Percentiles rank a stretch among this genome's conserved stretches.
Evolutionary conservation across 2,113 vertebrate genomes (phyloP).

Genomic region (Symphodus melops): DNA sequence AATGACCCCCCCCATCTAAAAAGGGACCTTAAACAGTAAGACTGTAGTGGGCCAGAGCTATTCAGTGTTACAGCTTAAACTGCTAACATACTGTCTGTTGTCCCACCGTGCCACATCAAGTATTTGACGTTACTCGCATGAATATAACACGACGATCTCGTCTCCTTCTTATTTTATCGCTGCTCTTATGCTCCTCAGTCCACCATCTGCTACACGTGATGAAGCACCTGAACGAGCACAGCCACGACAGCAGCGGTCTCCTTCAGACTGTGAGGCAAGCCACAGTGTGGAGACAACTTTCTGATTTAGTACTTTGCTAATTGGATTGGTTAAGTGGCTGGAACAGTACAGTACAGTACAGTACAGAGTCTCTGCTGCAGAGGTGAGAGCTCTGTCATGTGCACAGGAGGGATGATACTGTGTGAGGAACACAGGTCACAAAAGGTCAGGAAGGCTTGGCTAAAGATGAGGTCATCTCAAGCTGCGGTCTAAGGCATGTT

Average conservation of each 20-base stretch:
- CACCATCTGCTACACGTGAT: slow-evolving; percentile 47
- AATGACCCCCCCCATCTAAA: no score
- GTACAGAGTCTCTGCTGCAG: slow-evolving; percentile 45
- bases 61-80: no score
- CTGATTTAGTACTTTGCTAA: background rate
- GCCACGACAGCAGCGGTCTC: background rate
- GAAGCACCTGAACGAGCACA: background rate
- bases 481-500: slow-evolving; percentile 63
- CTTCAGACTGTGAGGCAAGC: background rate
- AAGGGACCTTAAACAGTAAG: no score
- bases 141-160: no score
- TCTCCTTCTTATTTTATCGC: background rate
- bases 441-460: slow-evolving; percentile 60
- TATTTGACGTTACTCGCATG: no score
- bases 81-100: no score
- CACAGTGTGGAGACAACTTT: background rate
- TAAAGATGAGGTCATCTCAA: slow-evolving; percentile 56
- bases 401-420: slow-evolving; percentile 9
- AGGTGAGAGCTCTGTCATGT: slow-evolving; percentile 31
- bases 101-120: no score
- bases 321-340: slow-evolving; percentile 6
- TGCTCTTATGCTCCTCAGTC: slow-evolving; percentile 16
- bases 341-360: slow-evolving; percentile 33
- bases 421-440: slow-evolving; percentile 47
- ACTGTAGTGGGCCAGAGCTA: no score